Percentiles rank a stretch among this genome's conserved stretches.
phyloP scores from a whole-genome alignment of 2,797 vertebrate genomes.

The Eulemur rubriventer region DNA sequence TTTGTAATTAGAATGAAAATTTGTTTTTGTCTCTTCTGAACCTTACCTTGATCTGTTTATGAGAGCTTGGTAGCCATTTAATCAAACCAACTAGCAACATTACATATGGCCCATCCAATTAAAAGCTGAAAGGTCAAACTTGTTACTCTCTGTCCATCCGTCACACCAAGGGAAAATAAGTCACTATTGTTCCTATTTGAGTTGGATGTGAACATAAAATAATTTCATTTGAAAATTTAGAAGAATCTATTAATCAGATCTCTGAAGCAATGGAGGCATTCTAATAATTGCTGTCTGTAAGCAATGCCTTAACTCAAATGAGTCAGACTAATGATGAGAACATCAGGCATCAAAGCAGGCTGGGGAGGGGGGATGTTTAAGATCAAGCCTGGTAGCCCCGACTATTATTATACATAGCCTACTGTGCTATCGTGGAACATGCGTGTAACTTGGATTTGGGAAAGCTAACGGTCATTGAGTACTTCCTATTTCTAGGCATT shows the following conservation, averaged over 20 bases:
- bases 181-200: background rate
- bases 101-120: background rate
- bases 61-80: background rate
- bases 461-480: slow-evolving; percentile 27
- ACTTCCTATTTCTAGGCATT: background rate
- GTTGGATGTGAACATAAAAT: background rate
- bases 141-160: background rate
- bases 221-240: slow-evolving; percentile 49
- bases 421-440: background rate
- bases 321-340: background rate
- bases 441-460: background rate
- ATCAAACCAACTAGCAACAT: background rate
- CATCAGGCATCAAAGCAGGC: background rate
- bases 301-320: background rate
- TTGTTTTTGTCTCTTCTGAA: background rate
- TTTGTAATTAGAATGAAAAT: slow-evolving; percentile 24
- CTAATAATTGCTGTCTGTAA: background rate
- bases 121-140: slow-evolving; percentile 1
- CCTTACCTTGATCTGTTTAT: background rate
- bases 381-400: background rate
- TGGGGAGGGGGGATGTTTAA: background rate
- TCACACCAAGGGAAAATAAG: background rate
- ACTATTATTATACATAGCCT: background rate
- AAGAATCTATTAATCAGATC: background rate
- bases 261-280: background rate